Conservation (phyloP, 2,888 invertebrate species). For the Campopleginae sp. region DNA sequence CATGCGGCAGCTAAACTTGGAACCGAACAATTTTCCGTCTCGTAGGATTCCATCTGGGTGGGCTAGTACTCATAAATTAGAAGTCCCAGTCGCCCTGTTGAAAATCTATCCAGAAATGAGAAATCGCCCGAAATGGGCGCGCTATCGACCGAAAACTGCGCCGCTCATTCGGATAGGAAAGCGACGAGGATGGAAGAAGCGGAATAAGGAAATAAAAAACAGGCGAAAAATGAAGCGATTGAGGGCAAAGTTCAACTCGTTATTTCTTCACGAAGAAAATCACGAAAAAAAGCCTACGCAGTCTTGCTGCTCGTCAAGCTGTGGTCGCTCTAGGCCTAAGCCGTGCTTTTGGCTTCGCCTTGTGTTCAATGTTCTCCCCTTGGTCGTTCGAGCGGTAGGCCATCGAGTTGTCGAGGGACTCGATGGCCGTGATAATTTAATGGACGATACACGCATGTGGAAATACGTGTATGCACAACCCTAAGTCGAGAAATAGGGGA, state of each 20-base stretch:
- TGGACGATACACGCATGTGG: conserved; percentile 64
- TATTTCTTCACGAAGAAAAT: conserved; percentile 63
- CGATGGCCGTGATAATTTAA: conserved; percentile 75
- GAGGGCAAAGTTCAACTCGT: conserved; percentile 44
- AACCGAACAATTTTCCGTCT: no score
- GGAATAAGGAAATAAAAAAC: conserved; percentile 11
- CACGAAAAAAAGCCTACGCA: conserved; percentile 54
- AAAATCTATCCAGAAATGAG: neutral
- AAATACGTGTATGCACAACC: conserved; percentile 11
- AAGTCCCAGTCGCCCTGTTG: no score
- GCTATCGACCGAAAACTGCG: neutral
- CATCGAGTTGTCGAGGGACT: conserved; percentile 66
- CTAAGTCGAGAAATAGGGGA: conserved; percentile 44
- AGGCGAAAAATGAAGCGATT: conserved; percentile 20
- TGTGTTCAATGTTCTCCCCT: conserved; percentile 54
- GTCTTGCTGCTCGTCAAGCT: conserved; percentile 55
- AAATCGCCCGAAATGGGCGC: neutral
- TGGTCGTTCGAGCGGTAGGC: conserved; percentile 52
- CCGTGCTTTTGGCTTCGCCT: conserved; percentile 48
- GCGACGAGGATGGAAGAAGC: neutral
- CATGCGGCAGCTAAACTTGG: no score
- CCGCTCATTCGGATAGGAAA: neutral
- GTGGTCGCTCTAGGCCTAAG: conserved; percentile 60
- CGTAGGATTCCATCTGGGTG: no score
- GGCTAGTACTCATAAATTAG: no score